Evolutionary conservation across 92 coral and sea anemone genomes (phyloP).

Genomic region (Blastomussa wellsi): DNA sequence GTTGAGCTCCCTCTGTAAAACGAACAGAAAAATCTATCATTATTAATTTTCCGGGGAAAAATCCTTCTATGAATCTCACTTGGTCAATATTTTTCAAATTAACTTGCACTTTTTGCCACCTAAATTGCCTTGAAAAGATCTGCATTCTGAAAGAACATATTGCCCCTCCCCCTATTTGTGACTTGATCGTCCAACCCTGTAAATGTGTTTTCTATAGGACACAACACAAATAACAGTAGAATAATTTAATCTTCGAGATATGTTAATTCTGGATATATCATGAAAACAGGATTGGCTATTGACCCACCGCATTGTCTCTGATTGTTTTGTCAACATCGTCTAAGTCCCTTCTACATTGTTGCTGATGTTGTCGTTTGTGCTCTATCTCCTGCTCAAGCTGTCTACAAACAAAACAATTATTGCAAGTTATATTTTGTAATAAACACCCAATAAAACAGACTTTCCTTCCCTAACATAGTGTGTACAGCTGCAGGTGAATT

Average conservation of each 20-base stretch:
- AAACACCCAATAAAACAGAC: not conserved
- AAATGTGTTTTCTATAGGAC: no score
- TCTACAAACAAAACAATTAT: slow-evolving; percentile 30
- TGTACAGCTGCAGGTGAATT: not conserved
- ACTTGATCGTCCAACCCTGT: no score
- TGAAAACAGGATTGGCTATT: no score
- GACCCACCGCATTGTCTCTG: slow-evolving; percentile 51
- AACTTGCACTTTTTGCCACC: no score
- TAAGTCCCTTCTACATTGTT: slow-evolving; percentile 61
- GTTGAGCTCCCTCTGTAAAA: slow-evolving; percentile 68
- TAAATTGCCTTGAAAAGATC: no score
- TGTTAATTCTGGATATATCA: not conserved
- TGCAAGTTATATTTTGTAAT: not conserved
- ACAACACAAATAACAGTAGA: no score
- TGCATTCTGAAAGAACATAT: no score
- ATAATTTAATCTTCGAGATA: not conserved
- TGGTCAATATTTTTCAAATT: no score
- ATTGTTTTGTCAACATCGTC: slow-evolving; percentile 43
- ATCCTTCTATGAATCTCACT: no score
- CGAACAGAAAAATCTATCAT: not conserved
- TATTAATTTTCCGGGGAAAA: not conserved
- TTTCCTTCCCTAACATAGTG: not conserved
- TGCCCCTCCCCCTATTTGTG: no score
- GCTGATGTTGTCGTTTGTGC: slow-evolving; percentile 50
- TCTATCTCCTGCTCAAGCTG: slow-evolving; percentile 72